A percentile compares a stretch with the other conserved stretches of the same genome.
phyloP scores from a whole-genome alignment of 1,140 invertebrate genomes.

The Melanaphis sacchari region DNA sequence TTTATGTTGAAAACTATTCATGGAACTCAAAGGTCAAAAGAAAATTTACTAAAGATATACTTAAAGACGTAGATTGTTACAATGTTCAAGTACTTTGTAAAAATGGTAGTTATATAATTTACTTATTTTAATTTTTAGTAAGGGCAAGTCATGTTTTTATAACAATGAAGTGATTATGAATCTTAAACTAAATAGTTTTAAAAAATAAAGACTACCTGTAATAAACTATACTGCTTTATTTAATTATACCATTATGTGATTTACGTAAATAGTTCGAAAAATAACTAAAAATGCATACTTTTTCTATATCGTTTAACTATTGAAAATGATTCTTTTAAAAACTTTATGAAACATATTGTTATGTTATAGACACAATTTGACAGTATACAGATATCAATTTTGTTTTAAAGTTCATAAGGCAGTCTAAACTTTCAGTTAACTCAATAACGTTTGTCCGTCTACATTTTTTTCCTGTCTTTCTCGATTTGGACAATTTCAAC shows the following conservation, averaged over 20 bases:
- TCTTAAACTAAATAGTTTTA: background rate
- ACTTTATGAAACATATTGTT: background rate
- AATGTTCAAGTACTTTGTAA: background rate
- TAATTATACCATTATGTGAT: background rate
- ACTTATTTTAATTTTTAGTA: too few relatives aligned
- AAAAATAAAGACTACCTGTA: background rate
- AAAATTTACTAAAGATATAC: background rate
- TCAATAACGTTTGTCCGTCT: background rate
- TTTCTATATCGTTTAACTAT: background rate
- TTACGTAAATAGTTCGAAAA: background rate
- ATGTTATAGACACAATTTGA: background rate
- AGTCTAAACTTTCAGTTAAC: slow-evolving; percentile 25
- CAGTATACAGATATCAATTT: slow-evolving; percentile 1
- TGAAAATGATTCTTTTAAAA: background rate
- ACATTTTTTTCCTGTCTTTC: background rate
- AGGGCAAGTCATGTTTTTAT: background rate
- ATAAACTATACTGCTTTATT: too few relatives aligned
- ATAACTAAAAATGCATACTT: background rate
- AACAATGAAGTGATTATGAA: background rate
- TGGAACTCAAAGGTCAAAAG: background rate
- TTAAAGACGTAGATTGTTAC: background rate
- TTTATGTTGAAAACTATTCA: background rate
- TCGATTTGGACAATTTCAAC: background rate
- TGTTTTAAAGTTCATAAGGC: background rate
- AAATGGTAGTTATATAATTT: too few relatives aligned